Base-by-base conservation (phyloP, 2,797 vertebrate genomes). In the Triplophysa yarkandensis region DNA sequence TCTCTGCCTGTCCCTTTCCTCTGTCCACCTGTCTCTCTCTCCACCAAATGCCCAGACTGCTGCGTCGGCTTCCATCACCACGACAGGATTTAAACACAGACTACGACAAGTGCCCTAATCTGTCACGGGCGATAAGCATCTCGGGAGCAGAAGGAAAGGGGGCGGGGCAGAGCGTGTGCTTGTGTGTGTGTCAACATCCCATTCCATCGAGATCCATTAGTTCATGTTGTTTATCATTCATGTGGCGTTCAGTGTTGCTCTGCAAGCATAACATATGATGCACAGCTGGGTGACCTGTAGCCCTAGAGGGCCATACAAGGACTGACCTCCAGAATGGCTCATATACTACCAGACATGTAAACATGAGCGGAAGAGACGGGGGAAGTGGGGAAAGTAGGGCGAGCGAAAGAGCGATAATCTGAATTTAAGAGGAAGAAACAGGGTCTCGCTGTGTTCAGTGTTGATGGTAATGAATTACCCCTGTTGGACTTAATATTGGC, bases 401-500 rank as follows among this genome's bases (percentile, higher is more conserved):
- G 41, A 34, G 63, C n/a, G 27, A 68, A 50, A 61, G 58, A 78
- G 65, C n/a, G 61, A 74, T 70, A 74, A 70, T 58, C 79, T 74
- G 41, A 52, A 55, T 68, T 77, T 74, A 54, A 68, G 16, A 30
- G 30, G 57, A 16, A 69, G 52, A 73, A 72, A 70, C 68, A 57
- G 55, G 77, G 66, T 55, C 67, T 64, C 8, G 41, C 69, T 32
- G n/a, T 46, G 65, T 9, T 77, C 70, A 77, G 75, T 63, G 43
- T 48, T 77, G 74, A 71, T 80, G 68, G 76, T 85, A 80, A 87
- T 87, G 81, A 85, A 77, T 83, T 78, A 77, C 69, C 62, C 80
- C 76, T 77, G 75, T 80, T 65, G 32, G 74, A 72, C 63, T 80
- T 62, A 86, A 81, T 81, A 60, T 57, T 34, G 34, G 78, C 54